Base-by-base conservation (phyloP, 1,140 invertebrate genomes). In the Saxidomus purpurata region DNA sequence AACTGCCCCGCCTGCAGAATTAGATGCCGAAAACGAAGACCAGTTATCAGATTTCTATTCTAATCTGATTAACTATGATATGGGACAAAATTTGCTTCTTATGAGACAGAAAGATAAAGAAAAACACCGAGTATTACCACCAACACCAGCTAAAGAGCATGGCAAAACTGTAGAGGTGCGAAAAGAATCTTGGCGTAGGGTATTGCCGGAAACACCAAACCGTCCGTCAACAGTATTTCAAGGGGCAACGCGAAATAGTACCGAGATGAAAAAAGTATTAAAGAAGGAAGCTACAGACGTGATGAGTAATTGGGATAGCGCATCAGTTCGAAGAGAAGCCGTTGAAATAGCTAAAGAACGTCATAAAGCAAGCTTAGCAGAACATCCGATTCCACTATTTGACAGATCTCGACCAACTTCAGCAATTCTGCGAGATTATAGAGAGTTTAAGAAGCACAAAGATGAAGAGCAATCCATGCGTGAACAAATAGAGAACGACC, bases 401-500 rank as follows among this genome's bases (percentile, higher is more conserved):
- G 77, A 88, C 34, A 59, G n/a, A 67, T 71, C 61, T 8, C 71
- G 86, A 43, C 77, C 86, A n/a, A 88, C 86, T 8, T 88, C 86
- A 13, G 86, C 86, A 9, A 88, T 88, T 71, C 36, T 88, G 17
- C 59, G 77, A 52, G 86, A 88, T 19, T 88, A 63, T 40, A 63
- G 34, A 31, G 76, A 88, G 25, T 88, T 69, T 49, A 88, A 88
- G 61, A 61, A 49, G 43, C 13, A 47, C 15, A 25, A 88, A 47
- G 61, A 71, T 9, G 86, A 88, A 67, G 25, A 63, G 55, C 43
- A 38, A 36, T 61, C 19, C 11, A 31, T 19, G 38, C 86, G 52
- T 28, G 61, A 88, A 49, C 2, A 59, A 17, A 22, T 11, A 25
- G 43, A 52, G 22, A 71, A 67, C 19, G 84, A 77, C 36, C 49